Evolutionary conservation across 2,888 invertebrate species (phyloP), one percentile per base, ranked within the genome.

Genomic region (Troides oblongomaculatus): DNA sequence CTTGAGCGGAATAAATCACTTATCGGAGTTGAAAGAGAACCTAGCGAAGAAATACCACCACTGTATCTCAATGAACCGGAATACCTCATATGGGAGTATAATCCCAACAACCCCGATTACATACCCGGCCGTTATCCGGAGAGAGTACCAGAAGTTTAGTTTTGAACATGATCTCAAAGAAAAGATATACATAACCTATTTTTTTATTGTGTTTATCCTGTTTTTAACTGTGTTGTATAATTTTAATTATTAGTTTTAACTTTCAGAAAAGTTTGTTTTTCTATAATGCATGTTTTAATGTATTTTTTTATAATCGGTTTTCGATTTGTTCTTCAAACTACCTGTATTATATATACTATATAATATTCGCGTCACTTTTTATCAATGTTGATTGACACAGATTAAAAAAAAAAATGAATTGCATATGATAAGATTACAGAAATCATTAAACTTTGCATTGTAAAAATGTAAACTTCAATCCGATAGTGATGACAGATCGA

Each of bases 81-180:
- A 69, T 93, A 93, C 70, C 84, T 93, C 4, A 87, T 93, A 60
- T 93, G 93, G 93, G 90, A 93, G 74, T 93, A 90, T 73, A 91
- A 92, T 71, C 93, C 92, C 0, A 89, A 91, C 68, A 93, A 93
- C 68, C 93, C 93, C 0, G 81, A 90, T 58, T 81, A 88, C 66
- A 85, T 86, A 36, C 89, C 90, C 17, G 92, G 92, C 2, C 81
- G 88, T 62, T 93, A 93, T 69, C 92, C 93, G 0, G 75, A 74
- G 21, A 79, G 93, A 57, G 75, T 88, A 0, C 84, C 90, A 7
- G 89, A 92, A 82, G 85, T 90, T 61, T 91, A 83, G n/a, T 6
- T n/a, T 53, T n/a, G n/a, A 53, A 53, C n/a, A 53, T 53, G 4
- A n/a, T 18, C 14, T 8, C 12, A 18, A n/a, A 7, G 12, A 53